Conservation (phyloP, 2,797 vertebrate genomes). For the Megalops cyprinoides region DNA sequence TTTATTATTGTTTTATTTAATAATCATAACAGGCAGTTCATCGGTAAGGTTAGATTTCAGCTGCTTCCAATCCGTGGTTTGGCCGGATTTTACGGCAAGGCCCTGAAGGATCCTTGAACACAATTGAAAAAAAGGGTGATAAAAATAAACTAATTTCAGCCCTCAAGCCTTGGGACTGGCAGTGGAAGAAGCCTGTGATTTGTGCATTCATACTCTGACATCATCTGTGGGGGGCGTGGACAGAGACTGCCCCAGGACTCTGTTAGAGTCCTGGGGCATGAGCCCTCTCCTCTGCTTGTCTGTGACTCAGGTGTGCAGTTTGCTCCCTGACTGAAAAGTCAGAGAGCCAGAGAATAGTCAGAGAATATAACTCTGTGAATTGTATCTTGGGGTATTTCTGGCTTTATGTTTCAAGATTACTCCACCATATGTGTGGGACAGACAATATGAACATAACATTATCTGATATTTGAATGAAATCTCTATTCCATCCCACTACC, state of each 20-base stretch:
- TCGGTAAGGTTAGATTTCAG: slow-evolving; percentile 54
- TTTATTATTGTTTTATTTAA: slow-evolving; percentile 68
- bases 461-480: slow-evolving; percentile 21
- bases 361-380: neutral
- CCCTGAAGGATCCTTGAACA: slow-evolving; percentile 44
- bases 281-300: neutral
- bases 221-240: slow-evolving; percentile 61
- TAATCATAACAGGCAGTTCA: slow-evolving; percentile 64
- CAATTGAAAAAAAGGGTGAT: slow-evolving; percentile 66
- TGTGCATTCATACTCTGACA: slow-evolving; percentile 67
- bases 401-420: too few species aligned
- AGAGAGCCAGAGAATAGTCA: neutral
- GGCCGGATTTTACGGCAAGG: neutral
- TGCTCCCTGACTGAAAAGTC: neutral
- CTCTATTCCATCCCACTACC: slow-evolving; percentile 17
- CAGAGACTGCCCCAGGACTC: slow-evolving; percentile 38
- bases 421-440: too few species aligned
- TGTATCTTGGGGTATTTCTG: too few species aligned
- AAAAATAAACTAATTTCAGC: slow-evolving; percentile 73
- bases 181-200: slow-evolving; percentile 58
- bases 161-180: slow-evolving; percentile 54
- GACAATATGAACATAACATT: neutral
- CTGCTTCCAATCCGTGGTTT: slow-evolving; percentile 11
- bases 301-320: neutral
- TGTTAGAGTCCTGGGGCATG: neutral